Evolutionary conservation across 2,797 vertebrate species (phyloP), one percentile per base, ranked within the genome.

Genomic region (Heterohyrax brucei): DNA sequence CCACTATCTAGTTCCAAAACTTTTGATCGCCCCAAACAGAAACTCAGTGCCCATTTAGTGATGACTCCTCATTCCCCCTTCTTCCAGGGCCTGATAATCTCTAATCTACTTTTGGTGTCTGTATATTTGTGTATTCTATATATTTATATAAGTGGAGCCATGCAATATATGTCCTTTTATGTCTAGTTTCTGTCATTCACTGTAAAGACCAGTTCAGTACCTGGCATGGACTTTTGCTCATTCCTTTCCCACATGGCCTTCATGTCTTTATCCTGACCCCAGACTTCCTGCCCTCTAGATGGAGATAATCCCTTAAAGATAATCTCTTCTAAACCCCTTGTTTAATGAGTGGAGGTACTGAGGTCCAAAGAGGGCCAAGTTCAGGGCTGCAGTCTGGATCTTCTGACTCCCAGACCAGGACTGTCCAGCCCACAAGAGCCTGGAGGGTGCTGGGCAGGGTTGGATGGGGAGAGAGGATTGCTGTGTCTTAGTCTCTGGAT

Each of bases 331-430:
- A 82, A 61, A 46, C 13, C 4, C 39, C 9, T 5, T 4, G 10
- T 50, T 87, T 62, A 39, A 9, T 1, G 61, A 79, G 26, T 80
- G 48, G 87, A 94, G 33, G 90, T 72, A 81, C 46, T 87, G 84
- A 95, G 56, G 73, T 21, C 50, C 50, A 68, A 5, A 66, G 53
- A 81, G 70, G 6, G 72, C 50, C 48, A 56, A 61, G n/a, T 56
- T 80, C 5, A 39, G 39, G 14, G 30, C 30, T 22, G 0, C 30
- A 77, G n/a, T 24, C 44, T 46, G 56, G 76, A 39, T 80, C 70
- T 92, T 53, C 79, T 83, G 79, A 59, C 3, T 68, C 5, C 24
- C 46, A n/a, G 8, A 33, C 13, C 2, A 9, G 68, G 44, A 8
- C 61, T 90, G 73, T 10, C 13, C 21, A 9, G 1, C 2, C 62